Conservation (phyloP, 2,888 invertebrate genomes). For the Xylocampa areola region DNA sequence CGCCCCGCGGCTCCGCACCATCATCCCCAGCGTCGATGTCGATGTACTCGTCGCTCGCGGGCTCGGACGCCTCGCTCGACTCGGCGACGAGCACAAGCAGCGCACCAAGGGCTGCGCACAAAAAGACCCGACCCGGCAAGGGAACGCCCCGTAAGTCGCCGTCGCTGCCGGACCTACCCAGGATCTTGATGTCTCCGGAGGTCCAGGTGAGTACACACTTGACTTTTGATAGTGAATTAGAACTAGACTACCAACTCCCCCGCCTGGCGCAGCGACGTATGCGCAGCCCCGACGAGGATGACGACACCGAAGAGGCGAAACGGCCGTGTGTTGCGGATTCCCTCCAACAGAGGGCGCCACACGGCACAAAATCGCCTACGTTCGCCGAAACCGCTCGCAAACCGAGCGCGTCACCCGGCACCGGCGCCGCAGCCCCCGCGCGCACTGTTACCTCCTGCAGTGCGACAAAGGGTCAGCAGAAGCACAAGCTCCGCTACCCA, state of each 20-base stretch:
- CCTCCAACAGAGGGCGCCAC: too few relatives aligned
- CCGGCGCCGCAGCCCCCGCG: neutral
- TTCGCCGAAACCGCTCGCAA: neutral
- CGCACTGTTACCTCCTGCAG: neutral
- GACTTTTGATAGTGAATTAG: neutral
- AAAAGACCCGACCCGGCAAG: neutral
- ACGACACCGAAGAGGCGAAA: neutral
- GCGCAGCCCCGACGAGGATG: slow-evolving; percentile 1
- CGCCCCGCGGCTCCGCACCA: neutral
- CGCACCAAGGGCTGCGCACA: neutral
- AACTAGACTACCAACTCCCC: neutral
- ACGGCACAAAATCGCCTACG: neutral
- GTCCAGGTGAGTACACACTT: neutral
- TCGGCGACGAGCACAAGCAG: neutral
- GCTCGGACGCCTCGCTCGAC: neutral
- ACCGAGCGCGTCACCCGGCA: neutral
- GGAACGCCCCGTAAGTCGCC: neutral
- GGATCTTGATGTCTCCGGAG: neutral
- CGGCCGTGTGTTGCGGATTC: neutral
- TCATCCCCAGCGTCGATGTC: neutral
- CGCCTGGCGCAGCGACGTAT: neutral
- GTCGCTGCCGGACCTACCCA: neutral
- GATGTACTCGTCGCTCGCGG: neutral
- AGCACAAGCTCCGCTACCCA: slow-evolving; percentile 17
- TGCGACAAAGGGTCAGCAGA: neutral